Conservation (phyloP, 2,888 invertebrate species). For the Dolichopus griseipennis region DNA sequence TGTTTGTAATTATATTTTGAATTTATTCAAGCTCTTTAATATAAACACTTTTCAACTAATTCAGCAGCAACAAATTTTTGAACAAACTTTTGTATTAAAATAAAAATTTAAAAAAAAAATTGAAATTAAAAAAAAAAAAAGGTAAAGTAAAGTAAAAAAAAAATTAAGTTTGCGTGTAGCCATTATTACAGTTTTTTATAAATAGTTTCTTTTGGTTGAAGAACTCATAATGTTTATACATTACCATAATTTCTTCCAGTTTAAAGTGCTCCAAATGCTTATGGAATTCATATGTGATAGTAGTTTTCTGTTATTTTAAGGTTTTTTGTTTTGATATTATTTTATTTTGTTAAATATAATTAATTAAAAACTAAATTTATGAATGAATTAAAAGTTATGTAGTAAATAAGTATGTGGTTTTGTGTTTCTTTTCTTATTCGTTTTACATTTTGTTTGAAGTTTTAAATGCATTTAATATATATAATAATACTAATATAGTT, state of each 20-base stretch:
- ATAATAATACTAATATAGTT: no score
- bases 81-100: background rate
- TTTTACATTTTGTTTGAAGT: background rate
- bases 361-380: no score
- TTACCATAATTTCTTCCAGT: slow-evolving; percentile 26
- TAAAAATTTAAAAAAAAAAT: no score
- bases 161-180: slow-evolving; percentile 7
- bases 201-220: background rate
- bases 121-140: background rate
- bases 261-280: slow-evolving; percentile 28
- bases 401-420: no score
- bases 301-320: slow-evolving; percentile 13
- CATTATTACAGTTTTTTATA: background rate
- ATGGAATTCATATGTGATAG: slow-evolving; percentile 18
- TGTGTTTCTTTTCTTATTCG: no score
- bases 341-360: no score
- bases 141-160: background rate
- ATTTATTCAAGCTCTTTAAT: background rate
- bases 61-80: background rate
- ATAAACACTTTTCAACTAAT: background rate
- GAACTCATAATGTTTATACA: slow-evolving; percentile 16
- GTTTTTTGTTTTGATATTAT: background rate
- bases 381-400: no score
- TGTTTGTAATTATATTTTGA: background rate
- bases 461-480: no score